A percentile compares a stretch with the other conserved stretches of the same genome.
Conservation (phyloP, 2,888 invertebrate genomes). For the Xestia sexstrigata region DNA sequence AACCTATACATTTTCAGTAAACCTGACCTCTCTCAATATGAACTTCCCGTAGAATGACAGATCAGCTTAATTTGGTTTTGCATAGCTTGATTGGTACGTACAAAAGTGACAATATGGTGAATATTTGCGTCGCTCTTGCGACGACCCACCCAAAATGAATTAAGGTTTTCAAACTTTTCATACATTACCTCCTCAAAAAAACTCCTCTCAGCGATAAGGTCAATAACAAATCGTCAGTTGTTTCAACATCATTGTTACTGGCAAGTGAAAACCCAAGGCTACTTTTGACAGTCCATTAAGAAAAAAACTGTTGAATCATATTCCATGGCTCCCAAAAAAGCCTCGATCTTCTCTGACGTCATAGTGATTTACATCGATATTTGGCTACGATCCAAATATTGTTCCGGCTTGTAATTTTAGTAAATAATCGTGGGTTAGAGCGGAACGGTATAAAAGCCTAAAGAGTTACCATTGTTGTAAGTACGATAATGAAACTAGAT, state of each 20-base stretch:
- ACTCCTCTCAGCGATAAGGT: background rate
- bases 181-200: background rate
- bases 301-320: conserved; percentile 52
- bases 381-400: conserved; percentile 52
- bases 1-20: no score
- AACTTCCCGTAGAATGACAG: no score
- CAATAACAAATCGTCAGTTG: conserved; percentile 15
- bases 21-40: no score
- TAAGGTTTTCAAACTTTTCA: background rate
- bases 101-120: background rate
- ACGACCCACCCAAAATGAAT: background rate
- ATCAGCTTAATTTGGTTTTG: no score
- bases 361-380: conserved; percentile 41
- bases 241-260: conserved; percentile 5
- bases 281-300: conserved; percentile 37
- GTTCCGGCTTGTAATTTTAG: conserved; percentile 24
- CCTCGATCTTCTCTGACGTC: conserved; percentile 51
- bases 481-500: background rate
- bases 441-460: background rate
- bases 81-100: no score
- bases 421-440: background rate
- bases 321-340: conserved; percentile 37
- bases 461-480: background rate
- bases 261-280: conserved; percentile 15
- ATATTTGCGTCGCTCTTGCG: background rate